Percentiles rank a stretch among this genome's conserved stretches.
phyloP scores from a whole-genome alignment of 2,888 invertebrate species.

The Scaptomyza reducta region DNA sequence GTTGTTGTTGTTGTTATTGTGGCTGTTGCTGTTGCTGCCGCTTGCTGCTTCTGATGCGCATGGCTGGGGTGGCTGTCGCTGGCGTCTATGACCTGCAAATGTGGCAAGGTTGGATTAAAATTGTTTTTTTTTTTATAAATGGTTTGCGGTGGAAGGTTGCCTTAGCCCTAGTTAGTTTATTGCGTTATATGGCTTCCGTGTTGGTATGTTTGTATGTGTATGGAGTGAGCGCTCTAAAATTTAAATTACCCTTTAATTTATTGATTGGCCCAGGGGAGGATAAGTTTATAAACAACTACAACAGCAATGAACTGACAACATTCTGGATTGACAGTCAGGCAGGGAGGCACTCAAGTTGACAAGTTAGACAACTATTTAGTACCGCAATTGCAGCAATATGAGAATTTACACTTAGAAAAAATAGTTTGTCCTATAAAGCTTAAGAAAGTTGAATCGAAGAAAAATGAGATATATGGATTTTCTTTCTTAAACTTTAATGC shows the following conservation, averaged over 20 bases:
- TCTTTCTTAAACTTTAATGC: too few relatives aligned
- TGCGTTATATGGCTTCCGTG: conserved; percentile 48
- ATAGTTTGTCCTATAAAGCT: too few relatives aligned
- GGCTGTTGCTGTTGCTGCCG: conserved; percentile 50
- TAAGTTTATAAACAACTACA: not conserved
- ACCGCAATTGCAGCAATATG: not conserved
- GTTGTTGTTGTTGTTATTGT: conserved; percentile 17
- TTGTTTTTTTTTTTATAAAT: conserved; percentile 8
- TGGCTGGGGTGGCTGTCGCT: conserved; percentile 44
- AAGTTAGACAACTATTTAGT: conserved; percentile 40
- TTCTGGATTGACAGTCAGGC: conserved; percentile 21
- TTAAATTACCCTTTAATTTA: conserved; percentile 60
- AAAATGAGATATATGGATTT: too few relatives aligned
- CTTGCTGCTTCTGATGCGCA: conserved; percentile 57
- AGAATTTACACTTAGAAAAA: not conserved
- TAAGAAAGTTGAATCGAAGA: too few relatives aligned
- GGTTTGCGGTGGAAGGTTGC: not conserved
- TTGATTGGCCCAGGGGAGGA: conserved; percentile 43
- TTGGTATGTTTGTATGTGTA: conserved; percentile 7
- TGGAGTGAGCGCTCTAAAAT: conserved; percentile 48
- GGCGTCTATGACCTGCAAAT: conserved; percentile 73
- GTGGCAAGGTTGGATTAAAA: conserved; percentile 59
- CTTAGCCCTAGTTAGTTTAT: conserved; percentile 20
- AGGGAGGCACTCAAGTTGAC: conserved; percentile 49
- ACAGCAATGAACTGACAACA: conserved; percentile 1